Conservation (phyloP, 2,797 vertebrate genomes). For the Fistularia commersonii region DNA sequence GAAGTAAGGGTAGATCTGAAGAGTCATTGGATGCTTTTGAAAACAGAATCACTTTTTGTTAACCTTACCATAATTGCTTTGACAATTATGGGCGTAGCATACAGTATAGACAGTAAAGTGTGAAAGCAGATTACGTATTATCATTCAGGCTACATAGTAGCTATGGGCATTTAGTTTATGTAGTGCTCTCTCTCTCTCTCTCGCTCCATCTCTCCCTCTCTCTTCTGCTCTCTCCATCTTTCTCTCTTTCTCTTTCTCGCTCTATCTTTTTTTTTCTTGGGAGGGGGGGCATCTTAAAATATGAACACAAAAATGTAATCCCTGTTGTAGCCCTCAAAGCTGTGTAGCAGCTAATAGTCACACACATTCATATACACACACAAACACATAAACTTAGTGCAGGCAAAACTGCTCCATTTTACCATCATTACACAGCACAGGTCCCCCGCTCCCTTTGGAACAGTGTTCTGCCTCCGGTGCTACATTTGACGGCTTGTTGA, state of each 20-base stretch:
- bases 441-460: constrained; percentile 74
- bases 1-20: constrained; percentile 51
- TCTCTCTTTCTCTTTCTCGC: no score
- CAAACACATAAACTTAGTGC: constrained; percentile 53
- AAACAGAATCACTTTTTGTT: constrained; percentile 53
- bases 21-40: constrained; percentile 60
- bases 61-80: constrained; percentile 60
- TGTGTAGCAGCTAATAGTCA: constrained; percentile 60
- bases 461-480: constrained; percentile 74
- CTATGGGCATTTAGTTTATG: constrained; percentile 47
- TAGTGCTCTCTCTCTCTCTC: constrained; percentile 9
- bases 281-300: constrained; percentile 33
- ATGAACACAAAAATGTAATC: constrained; percentile 67
- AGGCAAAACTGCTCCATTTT: constrained; percentile 72
- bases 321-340: constrained; percentile 66
- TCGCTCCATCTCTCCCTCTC: no score
- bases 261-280: constrained; percentile 13
- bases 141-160: constrained; percentile 50
- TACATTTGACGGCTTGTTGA: constrained; percentile 80
- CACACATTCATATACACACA: constrained; percentile 22
- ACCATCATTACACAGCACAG: constrained; percentile 75
- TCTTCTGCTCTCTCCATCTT: no score
- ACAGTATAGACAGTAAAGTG: constrained; percentile 59
- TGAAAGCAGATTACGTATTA: constrained; percentile 65
- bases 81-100: constrained; percentile 60